Base-by-base conservation (phyloP, 2,888 invertebrate genomes). In the Plagodis pulveraria region DNA sequence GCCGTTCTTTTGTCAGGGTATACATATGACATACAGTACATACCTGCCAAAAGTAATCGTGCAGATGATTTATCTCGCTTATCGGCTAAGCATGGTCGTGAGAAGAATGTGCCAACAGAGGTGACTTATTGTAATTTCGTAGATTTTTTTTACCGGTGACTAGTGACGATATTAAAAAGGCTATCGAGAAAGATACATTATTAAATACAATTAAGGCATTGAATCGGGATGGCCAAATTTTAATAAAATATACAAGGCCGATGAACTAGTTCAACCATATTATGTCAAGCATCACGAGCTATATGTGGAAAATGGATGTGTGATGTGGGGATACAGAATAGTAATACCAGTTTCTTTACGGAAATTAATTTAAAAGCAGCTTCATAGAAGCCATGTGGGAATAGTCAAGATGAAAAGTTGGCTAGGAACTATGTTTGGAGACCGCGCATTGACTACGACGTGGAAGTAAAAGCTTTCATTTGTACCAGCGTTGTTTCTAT, bases 341-440 rank as follows among this genome's bases (percentile, higher is more conserved):
- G 11, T 47, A 6, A 8, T 47, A 35, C 46, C 48, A 12, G 12
- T 6, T 4, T 6, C 46, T n/a, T 8, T 46, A 5, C 5, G 46
- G 7, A 6, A n/a, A 6, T 34, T 35, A 6, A 46, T 46, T 46
- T 35, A 34, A 34, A 10, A 35, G 10, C 46, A 46, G 8, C 35
- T 46, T 10, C 46, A 46, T 6, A 34, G 5, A 6, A 40, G 65
- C 12, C 67, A 70, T 36, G 32, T 67, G 36, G 70, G 71, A 5
- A 46, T 71, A 6, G 66, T 70, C 0, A 69, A 69, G 51, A 70
- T 56, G 43, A 75, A 72, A 50, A 11, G 10, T 0, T 9, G 66
- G 6, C 70, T 0, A 40, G 70, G 0, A 66, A 66, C 41, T 61
- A 62, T 22, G 63, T 70, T 9, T 70, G 69, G 70, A 68, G 71